A percentile compares a stretch with the other conserved stretches of the same genome.
phyloP scores from a whole-genome alignment of 1,140 invertebrate genomes.

The Apis mellifera region Amel_HAv3.1 CM009938.2:2294501-2295000 shows the following conservation, averaged over 20 bases:
- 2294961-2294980: conserved; percentile 5
- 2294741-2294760: neutral
- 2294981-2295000: neutral
- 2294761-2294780: neutral
- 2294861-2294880: neutral
- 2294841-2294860: neutral
- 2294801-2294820: neutral
- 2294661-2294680: conserved; percentile 48
- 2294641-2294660: conserved; percentile 44
- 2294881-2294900: neutral
- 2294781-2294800: neutral
- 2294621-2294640: conserved; percentile 20
- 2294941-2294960: conserved; percentile 59
- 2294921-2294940: conserved; percentile 36
- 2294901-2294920: neutral
- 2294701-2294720: neutral
- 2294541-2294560: neutral
- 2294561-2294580: neutral
- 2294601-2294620: conserved; percentile 64
- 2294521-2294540: conserved; percentile 13
- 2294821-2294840: neutral
- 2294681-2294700: conserved; percentile 46
- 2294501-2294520: conserved; percentile 50
- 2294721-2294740: neutral
- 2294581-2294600: conserved; percentile 69